Base-by-base conservation (phyloP, 2,888 invertebrate genomes). In the Ischnura elegans region DNA sequence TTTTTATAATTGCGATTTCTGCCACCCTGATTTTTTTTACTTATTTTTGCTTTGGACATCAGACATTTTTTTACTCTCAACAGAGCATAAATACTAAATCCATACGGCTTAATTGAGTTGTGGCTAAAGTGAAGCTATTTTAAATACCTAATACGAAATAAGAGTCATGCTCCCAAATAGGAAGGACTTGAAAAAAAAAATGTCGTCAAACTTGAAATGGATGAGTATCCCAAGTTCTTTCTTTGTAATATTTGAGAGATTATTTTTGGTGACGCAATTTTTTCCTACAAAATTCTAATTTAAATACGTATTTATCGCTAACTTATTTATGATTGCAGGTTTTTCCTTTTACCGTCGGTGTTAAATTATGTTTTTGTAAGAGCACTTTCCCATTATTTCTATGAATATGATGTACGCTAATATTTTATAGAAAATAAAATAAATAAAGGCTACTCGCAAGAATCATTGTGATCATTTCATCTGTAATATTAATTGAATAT, bases 371-470 rank as follows among this genome's bases (percentile, higher is more conserved):
- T 43, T 90, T 61, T 45, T 42, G 4, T 90, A 36, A 42, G 90
- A 90, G 90, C 90, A 90, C 90, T 90, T 66, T 90, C 43, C 43
- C 42, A 90, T 25, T 43, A 29, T 61, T 66, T 43, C 90, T 90
- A 66, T 90, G 90, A 90, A 90, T 90, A 90, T n/a, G 55, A 90
- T 90, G 90, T 90, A 90, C 43, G 61, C 61, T 13, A 61, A n/a
- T 43, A 90, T 42, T 61, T 90, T 90, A 90, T 90, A 90, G 21
- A 61, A 90, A 90, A 90, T 43, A 51, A 51, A 51, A 51, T 51
- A 51, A 51, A 6, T 19, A 51, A 51, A 51, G 29, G 76, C 16
- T 36, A 76, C 16, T 25, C 76, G 0, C 36, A 25, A n/a, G 16
- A 13, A 13, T 76, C 36, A 76, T n/a, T n/a, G n/a, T n/a, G n/a